phyloP scores from a whole-genome alignment of 2,797 vertebrate genomes.

The Lagocephalus sceleratus region DNA sequence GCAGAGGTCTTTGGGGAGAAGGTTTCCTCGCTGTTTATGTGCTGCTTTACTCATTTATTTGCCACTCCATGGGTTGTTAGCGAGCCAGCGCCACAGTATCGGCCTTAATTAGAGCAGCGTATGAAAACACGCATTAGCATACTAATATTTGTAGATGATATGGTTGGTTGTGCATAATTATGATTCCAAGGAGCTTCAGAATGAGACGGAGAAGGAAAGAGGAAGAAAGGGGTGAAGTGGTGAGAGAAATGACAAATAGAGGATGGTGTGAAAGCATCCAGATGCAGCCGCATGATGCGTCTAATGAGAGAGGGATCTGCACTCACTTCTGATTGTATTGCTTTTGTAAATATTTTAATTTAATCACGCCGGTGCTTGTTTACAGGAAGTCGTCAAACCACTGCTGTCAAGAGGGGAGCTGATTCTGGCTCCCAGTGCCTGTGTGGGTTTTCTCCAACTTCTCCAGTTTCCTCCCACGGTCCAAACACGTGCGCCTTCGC shows the following conservation, averaged over 20 bases:
- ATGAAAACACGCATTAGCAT: slow-evolving; percentile 67
- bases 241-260: slow-evolving; percentile 13
- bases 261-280: slow-evolving; percentile 1
- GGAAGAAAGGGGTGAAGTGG: background rate
- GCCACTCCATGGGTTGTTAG: slow-evolving; percentile 51
- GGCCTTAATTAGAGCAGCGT: slow-evolving; percentile 58
- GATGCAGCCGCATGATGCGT: slow-evolving; percentile 20
- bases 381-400: background rate
- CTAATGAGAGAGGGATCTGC: slow-evolving; percentile 29
- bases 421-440: no score
- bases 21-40: slow-evolving; percentile 39
- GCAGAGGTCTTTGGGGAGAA: slow-evolving; percentile 42
- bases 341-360: slow-evolving; percentile 32
- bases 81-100: slow-evolving; percentile 51
- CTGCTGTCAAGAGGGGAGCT: background rate
- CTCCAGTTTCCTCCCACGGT: no score
- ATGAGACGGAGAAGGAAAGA: slow-evolving; percentile 3
- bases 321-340: slow-evolving; percentile 21
- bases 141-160: slow-evolving; percentile 64
- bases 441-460: no score
- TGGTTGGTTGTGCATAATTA: slow-evolving; percentile 45
- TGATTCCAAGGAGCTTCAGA: slow-evolving; percentile 31
- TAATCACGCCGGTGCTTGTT: slow-evolving; percentile 11
- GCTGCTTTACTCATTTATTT: slow-evolving; percentile 47
- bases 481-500: no score